These are phyloP conservation scores for Anastrepha obliqua DNA, from an alignment of 1,140 invertebrate species.

Conservation along the genomic window DNA sequence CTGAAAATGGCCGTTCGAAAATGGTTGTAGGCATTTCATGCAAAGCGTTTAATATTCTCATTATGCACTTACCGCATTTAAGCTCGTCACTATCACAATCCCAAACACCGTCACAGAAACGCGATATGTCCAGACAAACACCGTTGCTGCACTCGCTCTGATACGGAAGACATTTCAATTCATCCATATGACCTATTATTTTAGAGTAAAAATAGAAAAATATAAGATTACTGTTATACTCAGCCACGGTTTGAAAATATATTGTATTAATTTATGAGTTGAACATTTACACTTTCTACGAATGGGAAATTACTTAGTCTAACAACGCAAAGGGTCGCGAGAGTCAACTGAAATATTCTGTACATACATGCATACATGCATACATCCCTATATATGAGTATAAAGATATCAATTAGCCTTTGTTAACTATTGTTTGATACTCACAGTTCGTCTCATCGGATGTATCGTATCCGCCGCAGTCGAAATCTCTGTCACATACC, in stretches of 20 bases:
- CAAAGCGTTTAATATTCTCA: neutral
- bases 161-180: conserved; percentile 76
- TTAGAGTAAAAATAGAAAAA: no score
- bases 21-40: neutral
- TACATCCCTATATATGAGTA: no score
- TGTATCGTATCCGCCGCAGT: conserved; percentile 68
- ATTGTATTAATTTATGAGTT: neutral
- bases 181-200: conserved; percentile 62
- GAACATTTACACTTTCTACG: no score
- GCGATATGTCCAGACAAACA: conserved; percentile 84
- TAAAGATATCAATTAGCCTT: neutral
- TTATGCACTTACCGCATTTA: conserved; percentile 74
- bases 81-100: conserved; percentile 83
- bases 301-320: no score
- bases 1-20: conserved; percentile 55
- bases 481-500: conserved; percentile 80
- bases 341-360: no score
- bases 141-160: conserved; percentile 81
- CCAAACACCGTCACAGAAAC: conserved; percentile 86
- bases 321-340: no score
- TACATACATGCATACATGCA: no score
- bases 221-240: neutral
- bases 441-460: conserved; percentile 70
- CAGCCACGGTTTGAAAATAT: neutral
- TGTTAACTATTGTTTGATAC: conserved; percentile 57